Base-by-base conservation (phyloP, 2,888 invertebrate species). In the Ypsolopha scabrella region DNA sequence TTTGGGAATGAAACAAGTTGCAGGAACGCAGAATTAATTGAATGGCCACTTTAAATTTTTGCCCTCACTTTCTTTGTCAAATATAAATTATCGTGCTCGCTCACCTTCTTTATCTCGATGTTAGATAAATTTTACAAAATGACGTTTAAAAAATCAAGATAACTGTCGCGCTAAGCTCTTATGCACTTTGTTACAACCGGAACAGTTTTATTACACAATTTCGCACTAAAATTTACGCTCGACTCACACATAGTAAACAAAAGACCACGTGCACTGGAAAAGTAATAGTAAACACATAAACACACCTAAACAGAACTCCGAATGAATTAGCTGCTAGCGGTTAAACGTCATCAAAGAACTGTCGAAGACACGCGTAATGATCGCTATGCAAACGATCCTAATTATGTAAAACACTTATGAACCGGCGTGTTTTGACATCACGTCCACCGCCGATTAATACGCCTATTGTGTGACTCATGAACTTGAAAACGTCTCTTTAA, bases 391-490 rank as follows among this genome's bases (percentile, higher is more conserved):
- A 83, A 85, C 80, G 72, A 77, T 59, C 60, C 74, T 76, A 81
- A 82, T 85, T 85, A 83, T 85, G 82, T 82, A 80, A 80, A 83
- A 68, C 73, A 68, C 9, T 73, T 75, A 78, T 75, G 77, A 75
- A 68, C 70, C 65, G 70, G 67, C 73, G 67, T 80, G 77, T 83
- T 83, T 82, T 82, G 83, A 83, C 82, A 80, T 62, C 60, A 75
- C 72, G 72, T 10, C 8, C 10, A 81, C 75, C 74, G 72, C 74
- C 77, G 80, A 82, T 83, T 82, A 82, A 74, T 71, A 72, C 33
- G 37, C 64, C 71, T 65, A 80, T 85, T 82, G 82, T 85, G 72
- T 72, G 74, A 72, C 75, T 76, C 79, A 73, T 81, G 83, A 82
- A 83, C 83, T 83, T 82, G 81, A 80, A 74, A 77, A 77, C 76